Conservation (phyloP, 2,113 vertebrate genomes). For the Macaca nemestrina region DNA sequence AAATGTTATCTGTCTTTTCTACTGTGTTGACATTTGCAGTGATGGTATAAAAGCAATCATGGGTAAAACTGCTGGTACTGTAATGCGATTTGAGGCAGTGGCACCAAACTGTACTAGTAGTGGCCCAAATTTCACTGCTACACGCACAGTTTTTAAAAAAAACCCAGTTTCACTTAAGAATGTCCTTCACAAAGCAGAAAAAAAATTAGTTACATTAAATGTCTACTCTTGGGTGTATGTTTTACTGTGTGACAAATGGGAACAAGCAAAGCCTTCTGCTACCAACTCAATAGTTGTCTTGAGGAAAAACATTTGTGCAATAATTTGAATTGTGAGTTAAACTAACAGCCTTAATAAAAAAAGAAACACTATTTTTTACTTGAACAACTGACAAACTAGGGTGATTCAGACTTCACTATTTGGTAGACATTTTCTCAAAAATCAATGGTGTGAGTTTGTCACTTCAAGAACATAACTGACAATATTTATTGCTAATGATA, state of each 20-base stretch:
- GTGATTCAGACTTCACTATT: neutral
- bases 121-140: neutral
- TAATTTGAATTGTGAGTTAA: neutral
- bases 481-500: neutral
- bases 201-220: neutral
- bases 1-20: neutral
- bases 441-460: neutral
- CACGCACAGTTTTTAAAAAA: neutral
- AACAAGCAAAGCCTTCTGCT: neutral
- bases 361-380: neutral
- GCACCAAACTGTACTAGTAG: neutral
- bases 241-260: neutral
- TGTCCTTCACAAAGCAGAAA: neutral
- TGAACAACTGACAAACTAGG: neutral
- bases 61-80: neutral
- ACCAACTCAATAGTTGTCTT: neutral
- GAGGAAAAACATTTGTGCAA: neutral
- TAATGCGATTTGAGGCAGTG: neutral
- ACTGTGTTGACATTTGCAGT: neutral
- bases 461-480: neutral
- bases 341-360: neutral
- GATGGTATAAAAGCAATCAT: neutral
- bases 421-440: neutral
- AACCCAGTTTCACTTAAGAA: neutral
- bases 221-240: neutral